Conservation (phyloP, 2,888 invertebrate genomes). For the Netelia virgata region DNA sequence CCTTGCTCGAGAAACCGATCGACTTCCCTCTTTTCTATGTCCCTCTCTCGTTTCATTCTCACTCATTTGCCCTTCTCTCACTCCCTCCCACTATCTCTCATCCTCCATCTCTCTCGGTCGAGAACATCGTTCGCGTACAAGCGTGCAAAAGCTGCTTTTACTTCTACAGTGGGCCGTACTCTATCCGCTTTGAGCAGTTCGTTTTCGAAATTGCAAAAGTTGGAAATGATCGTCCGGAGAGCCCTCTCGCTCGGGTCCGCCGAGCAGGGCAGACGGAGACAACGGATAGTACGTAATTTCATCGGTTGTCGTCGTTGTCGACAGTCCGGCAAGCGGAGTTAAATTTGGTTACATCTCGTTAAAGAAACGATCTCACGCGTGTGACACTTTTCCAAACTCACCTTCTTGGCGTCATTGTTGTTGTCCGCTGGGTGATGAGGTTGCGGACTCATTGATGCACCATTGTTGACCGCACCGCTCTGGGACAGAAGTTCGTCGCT, state of each 20-base stretch:
- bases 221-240: conserved; percentile 44
- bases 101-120: conserved; percentile 6
- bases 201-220: conserved; percentile 64
- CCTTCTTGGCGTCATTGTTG: conserved; percentile 99
- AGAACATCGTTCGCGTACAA: conserved; percentile 47
- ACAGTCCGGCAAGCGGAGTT: neutral
- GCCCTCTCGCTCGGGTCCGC: conserved; percentile 1
- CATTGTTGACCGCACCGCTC: conserved; percentile 95
- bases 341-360: neutral
- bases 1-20: conserved; percentile 57
- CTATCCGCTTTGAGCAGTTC: conserved; percentile 1
- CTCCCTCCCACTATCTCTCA: conserved; percentile 29
- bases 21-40: conserved; percentile 42
- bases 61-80: conserved; percentile 24
- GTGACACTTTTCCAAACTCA: conserved; percentile 85
- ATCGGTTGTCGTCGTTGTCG: conserved; percentile 2
- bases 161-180: conserved; percentile 24
- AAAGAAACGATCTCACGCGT: neutral
- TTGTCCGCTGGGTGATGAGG: conserved; percentile 92
- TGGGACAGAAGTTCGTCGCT: conserved; percentile 98
- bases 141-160: conserved; percentile 55
- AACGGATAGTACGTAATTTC: conserved; percentile 10
- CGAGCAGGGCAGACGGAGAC: conserved; percentile 12
- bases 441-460: conserved; percentile 95
- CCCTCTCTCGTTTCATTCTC: conserved; percentile 16